These are phyloP conservation scores for Drosophila diplacantha DNA, from an alignment of 2,888 invertebrate species.

Conservation along the genomic window DNA sequence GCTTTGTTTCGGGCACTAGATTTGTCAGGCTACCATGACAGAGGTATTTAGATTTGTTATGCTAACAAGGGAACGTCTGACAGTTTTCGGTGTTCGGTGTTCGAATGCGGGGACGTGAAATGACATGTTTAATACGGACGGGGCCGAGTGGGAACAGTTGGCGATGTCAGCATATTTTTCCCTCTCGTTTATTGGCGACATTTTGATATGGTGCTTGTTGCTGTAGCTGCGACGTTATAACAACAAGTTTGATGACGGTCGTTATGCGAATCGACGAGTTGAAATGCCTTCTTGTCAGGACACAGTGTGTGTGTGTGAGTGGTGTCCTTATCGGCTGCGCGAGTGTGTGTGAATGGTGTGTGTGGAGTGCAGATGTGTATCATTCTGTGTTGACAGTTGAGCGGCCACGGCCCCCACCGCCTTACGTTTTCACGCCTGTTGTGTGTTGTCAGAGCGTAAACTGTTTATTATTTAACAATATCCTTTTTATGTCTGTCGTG, in stretches of 20 bases:
- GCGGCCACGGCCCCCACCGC: slow-evolving; percentile 36
- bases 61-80: slow-evolving; percentile 41
- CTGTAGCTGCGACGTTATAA: slow-evolving; percentile 35
- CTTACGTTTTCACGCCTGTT: slow-evolving; percentile 59
- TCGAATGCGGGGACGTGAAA: slow-evolving; percentile 28
- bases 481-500: slow-evolving; percentile 35
- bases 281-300: slow-evolving; percentile 51
- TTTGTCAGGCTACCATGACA: slow-evolving; percentile 28
- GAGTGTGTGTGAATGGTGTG: slow-evolving; percentile 11
- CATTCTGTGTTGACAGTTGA: slow-evolving; percentile 60
- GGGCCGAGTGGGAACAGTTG: slow-evolving; percentile 50
- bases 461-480: slow-evolving; percentile 68
- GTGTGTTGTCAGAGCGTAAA: slow-evolving; percentile 56
- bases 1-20: slow-evolving; percentile 31
- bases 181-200: slow-evolving; percentile 62
- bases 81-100: slow-evolving; percentile 29
- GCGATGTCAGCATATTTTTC: slow-evolving; percentile 63
- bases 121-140: slow-evolving; percentile 53
- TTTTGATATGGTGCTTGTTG: slow-evolving; percentile 40
- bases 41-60: slow-evolving; percentile 42
- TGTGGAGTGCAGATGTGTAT: slow-evolving; percentile 54
- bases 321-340: slow-evolving; percentile 13
- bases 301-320: slow-evolving; percentile 23
- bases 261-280: slow-evolving; percentile 65
- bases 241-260: slow-evolving; percentile 68